These are phyloP conservation scores for Spongilla lacustris DNA, from an alignment of 37 sponge, comb jelly and placozoan species.

Conservation along the genomic window DNA sequence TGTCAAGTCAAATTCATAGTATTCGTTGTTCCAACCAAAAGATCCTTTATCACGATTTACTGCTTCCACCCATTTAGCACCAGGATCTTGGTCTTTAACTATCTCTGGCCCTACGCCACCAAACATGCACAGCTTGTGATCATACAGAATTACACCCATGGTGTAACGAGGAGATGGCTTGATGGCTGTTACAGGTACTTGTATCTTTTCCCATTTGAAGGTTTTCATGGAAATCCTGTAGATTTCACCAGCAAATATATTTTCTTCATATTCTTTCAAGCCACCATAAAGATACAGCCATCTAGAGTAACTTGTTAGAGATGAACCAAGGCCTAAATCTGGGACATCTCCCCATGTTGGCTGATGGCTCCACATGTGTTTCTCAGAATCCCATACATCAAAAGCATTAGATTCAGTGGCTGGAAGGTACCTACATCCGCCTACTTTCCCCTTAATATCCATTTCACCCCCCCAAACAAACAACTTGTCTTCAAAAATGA, in stretches of 20 bases:
- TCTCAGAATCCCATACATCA: conserved; percentile 55
- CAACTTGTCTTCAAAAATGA: conserved; percentile 22
- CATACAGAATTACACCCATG: conserved; percentile 33
- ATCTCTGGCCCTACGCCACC: conserved; percentile 62
- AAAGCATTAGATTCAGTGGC: conserved; percentile 16
- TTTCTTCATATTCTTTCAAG: conserved; percentile 31
- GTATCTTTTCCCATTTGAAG: conserved; percentile 46
- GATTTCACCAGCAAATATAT: conserved; percentile 44
- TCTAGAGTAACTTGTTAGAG: not conserved
- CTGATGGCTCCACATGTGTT: conserved; percentile 32
- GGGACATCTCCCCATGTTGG: conserved; percentile 54
- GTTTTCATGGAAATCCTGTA: conserved; percentile 24
- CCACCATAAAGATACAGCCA: conserved; percentile 61
- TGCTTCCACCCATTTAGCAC: conserved; percentile 25
- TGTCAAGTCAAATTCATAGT: conserved; percentile 72
- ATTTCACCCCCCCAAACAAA: conserved; percentile 74
- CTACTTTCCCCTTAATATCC: not conserved
- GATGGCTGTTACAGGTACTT: not conserved
- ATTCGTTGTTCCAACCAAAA: conserved; percentile 74
- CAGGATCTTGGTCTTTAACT: conserved; percentile 25
- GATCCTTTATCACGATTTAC: not conserved
- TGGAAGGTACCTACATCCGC: not conserved
- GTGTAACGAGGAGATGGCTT: conserved; percentile 59
- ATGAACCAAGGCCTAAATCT: conserved; percentile 41
- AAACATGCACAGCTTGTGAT: conserved; percentile 43